Conservation (phyloP, 2,888 invertebrate species). For the Ophion ellenae region DNA sequence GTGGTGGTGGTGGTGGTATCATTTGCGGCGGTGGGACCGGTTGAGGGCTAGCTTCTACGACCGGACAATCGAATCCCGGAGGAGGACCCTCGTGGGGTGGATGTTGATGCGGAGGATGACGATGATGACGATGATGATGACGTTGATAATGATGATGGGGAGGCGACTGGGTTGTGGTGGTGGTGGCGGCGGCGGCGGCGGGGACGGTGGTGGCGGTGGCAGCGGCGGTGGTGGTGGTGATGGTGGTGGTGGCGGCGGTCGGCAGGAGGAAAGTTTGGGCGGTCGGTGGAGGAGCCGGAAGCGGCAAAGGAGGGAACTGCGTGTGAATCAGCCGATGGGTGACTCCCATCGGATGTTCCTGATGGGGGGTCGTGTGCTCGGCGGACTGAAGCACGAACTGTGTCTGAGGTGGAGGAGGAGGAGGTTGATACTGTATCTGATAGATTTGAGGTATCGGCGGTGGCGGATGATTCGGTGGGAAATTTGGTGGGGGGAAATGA, state of each 20-base stretch:
- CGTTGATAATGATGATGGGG: slow-evolving; percentile 70
- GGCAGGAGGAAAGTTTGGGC: slow-evolving; percentile 79
- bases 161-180: slow-evolving; percentile 68
- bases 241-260: slow-evolving; percentile 74
- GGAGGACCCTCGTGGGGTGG: slow-evolving; percentile 81
- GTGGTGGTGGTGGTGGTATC: slow-evolving; percentile 80
- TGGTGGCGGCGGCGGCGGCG: slow-evolving; percentile 73
- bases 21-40: slow-evolving; percentile 83
- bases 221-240: slow-evolving; percentile 69
- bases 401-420: slow-evolving; percentile 77
- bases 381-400: slow-evolving; percentile 81
- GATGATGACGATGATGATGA: slow-evolving; percentile 25
- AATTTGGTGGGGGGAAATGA: slow-evolving; percentile 82
- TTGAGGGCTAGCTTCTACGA: slow-evolving; percentile 84
- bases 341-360: slow-evolving; percentile 54
- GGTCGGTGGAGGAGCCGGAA: slow-evolving; percentile 78
- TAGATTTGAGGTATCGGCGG: slow-evolving; percentile 82
- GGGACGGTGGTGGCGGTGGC: slow-evolving; percentile 67
- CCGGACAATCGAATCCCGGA: slow-evolving; percentile 78
- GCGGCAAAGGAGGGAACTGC: slow-evolving; percentile 78
- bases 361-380: slow-evolving; percentile 77
- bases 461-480: slow-evolving; percentile 82
- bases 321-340: slow-evolving; percentile 66
- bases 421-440: slow-evolving; percentile 82
- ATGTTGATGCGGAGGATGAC: slow-evolving; percentile 41